A percentile compares a stretch with the other conserved stretches of the same genome.
Evolutionary conservation across 2,888 invertebrate genomes (phyloP).

Genomic region (Dynastes tityus): DNA sequence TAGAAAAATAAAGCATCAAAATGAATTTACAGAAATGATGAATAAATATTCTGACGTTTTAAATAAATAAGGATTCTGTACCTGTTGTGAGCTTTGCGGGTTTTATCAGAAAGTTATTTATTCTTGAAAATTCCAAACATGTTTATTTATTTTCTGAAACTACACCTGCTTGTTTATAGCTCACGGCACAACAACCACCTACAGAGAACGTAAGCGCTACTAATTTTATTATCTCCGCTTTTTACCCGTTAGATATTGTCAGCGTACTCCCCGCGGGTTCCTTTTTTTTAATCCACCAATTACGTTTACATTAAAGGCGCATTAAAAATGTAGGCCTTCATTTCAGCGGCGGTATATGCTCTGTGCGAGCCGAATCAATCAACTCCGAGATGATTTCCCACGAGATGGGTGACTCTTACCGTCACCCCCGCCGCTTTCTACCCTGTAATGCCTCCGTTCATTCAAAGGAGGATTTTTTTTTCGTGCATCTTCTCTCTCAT

Average conservation of each 20-base stretch:
- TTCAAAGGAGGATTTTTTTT: constrained; percentile 16
- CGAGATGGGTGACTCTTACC: constrained; percentile 30
- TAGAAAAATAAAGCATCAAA: too few relatives aligned
- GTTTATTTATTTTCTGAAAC: too few relatives aligned
- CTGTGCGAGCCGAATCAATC: constrained; percentile 33
- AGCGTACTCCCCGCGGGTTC: too few relatives aligned
- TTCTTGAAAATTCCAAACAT: too few relatives aligned
- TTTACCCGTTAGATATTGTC: background rate
- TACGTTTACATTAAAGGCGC: constrained; percentile 34
- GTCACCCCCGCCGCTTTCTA: background rate
- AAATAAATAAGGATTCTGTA: too few relatives aligned
- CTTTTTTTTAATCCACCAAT: constrained; percentile 27
- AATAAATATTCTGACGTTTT: too few relatives aligned
- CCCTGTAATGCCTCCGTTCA: background rate
- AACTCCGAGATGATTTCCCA: constrained; percentile 41
- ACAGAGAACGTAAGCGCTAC: background rate
- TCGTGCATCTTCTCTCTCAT: background rate
- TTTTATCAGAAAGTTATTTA: too few relatives aligned
- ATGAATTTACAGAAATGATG: too few relatives aligned
- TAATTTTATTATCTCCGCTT: constrained; percentile 7
- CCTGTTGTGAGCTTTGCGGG: too few relatives aligned
- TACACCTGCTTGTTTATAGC: too few relatives aligned
- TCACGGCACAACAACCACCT: background rate
- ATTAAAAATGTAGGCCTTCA: constrained; percentile 38
- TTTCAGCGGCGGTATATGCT: constrained; percentile 27